phyloP scores from a whole-genome alignment of 2,113 vertebrate species.

The Agelaius tricolor region DNA sequence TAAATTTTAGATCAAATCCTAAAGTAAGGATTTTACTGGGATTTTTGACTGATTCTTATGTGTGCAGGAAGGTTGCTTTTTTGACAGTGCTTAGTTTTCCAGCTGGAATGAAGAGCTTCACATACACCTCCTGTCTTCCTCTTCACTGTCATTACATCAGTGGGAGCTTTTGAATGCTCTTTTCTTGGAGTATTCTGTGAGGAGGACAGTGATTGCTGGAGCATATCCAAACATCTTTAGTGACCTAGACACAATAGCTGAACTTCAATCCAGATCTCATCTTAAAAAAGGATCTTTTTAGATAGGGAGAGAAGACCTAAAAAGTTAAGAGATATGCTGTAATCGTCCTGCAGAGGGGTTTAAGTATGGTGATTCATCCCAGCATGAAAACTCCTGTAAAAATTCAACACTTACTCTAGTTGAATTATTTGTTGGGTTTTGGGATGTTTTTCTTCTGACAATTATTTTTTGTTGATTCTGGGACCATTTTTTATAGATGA shows the following conservation, averaged over 20 bases:
- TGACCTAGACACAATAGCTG: neutral
- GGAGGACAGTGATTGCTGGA: neutral
- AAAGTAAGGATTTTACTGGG: neutral
- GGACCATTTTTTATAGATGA: neutral
- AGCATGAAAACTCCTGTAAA: neutral
- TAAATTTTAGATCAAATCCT: neutral
- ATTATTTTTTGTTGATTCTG: neutral
- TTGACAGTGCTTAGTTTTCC: neutral
- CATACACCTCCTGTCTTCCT: neutral
- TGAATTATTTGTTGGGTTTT: neutral
- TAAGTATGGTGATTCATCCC: neutral
- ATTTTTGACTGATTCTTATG: neutral
- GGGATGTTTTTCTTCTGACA: neutral
- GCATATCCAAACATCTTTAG: neutral
- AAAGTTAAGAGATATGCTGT: neutral
- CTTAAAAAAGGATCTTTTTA: neutral
- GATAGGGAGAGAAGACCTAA: neutral
- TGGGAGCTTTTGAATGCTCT: neutral
- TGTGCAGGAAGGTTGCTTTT: neutral
- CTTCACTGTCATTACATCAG: neutral
- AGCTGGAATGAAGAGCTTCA: neutral
- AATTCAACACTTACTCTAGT: neutral
- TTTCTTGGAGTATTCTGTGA: neutral
- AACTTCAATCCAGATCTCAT: neutral
- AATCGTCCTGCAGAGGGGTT: neutral